Conservation (phyloP, 2,113 vertebrate species). For the Tamias sibiricus region DNA sequence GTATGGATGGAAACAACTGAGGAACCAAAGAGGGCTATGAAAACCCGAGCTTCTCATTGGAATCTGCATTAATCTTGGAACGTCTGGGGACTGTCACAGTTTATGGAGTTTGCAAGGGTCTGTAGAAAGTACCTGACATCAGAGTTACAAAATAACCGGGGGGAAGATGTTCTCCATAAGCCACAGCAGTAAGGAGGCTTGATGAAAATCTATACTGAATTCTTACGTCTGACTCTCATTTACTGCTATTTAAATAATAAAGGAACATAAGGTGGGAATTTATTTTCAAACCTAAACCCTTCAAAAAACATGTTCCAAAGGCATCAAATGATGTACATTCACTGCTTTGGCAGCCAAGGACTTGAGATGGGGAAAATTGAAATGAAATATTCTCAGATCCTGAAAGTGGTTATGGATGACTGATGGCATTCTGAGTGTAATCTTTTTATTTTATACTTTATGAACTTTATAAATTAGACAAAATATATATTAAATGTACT, state of each 20-base stretch:
- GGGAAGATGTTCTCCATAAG: not conserved
- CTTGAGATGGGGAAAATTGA: not conserved
- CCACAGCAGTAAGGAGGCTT: not conserved
- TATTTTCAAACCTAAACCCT: not conserved
- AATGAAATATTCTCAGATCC: not conserved
- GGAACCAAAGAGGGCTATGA: not conserved
- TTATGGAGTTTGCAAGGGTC: not conserved
- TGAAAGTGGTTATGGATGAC: not conserved
- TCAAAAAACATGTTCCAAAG: not conserved
- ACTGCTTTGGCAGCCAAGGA: not conserved
- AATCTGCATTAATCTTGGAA: not conserved
- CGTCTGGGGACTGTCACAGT: not conserved
- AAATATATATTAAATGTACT: not conserved
- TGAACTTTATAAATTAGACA: not conserved
- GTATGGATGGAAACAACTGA: not conserved
- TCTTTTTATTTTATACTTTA: not conserved
- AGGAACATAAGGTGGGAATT: not conserved
- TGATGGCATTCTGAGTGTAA: not conserved
- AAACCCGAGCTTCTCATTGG: not conserved
- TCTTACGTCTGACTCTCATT: not conserved
- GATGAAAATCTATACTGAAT: not conserved
- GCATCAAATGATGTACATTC: not conserved
- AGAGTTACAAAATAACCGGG: not conserved
- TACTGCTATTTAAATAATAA: not conserved
- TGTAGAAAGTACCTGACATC: not conserved